Base-by-base conservation (phyloP, 2,888 invertebrate genomes). In the Chesias legatella region DNA sequence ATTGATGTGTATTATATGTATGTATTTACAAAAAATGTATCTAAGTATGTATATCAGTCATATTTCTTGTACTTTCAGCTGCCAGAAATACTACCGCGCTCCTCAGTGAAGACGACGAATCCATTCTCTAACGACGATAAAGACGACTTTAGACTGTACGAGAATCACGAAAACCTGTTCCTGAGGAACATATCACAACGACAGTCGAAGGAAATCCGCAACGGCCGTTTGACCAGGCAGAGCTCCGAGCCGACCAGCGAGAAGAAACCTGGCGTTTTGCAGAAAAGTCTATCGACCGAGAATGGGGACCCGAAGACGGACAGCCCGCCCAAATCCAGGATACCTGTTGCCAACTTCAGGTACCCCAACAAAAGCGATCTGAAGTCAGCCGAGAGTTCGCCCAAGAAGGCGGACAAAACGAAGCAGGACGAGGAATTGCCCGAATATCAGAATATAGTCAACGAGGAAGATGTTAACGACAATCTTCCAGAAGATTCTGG, bases 321-420 rank as follows among this genome's bases (percentile, higher is more conserved):
- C 22, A 78, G 78, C 28, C 78, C 78, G 0, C 78, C 78, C 0
- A 76, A 77, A 47, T 83, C 82, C 0, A 58, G 88, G 22, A 89
- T 89, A 37, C 89, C 89, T 0, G 80, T 89, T 0, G 83, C 88
- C 0, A 88, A 83, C 42, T 89, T 89, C 53, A 60, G 81, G 4
- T 88, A 88, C 42, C 86, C 86, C 0, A 85, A 88, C 48, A 83
- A 83, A 51, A 80, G 73, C 30, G 86, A 84, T 0, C 29, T 84
- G 2, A 67, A 65, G 0, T 79, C 83, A 0, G 67, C 63, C 0
- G 86, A 88, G 8, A 81, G 61, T 31, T 88, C 88, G 0, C 88
- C 88, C 1, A 67, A 67, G 8, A 79, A 78, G 10, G 58, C 59
- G 1, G 59, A 67, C 1, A 70, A 67, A 39, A 43, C 35, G 3